A percentile compares a stretch with the other conserved stretches of the same genome.
Conservation (phyloP, 53 echinoderm and acorn worm species). For the Astropecten irregularis region DNA sequence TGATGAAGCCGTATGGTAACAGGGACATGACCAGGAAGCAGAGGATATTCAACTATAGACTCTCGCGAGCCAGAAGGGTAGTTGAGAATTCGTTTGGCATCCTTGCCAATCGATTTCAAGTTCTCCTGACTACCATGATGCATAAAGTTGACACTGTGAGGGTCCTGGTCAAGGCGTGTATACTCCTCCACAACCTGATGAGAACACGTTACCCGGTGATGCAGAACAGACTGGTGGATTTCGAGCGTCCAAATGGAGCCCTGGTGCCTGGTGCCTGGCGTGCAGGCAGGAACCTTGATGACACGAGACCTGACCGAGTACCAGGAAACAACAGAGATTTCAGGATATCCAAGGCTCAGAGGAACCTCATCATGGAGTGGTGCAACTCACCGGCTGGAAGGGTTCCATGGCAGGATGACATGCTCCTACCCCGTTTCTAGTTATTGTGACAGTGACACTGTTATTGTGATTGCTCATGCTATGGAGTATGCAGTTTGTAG, state of each 20-base stretch:
- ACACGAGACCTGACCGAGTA: background rate
- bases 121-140: slow-evolving; percentile 23
- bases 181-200: slow-evolving; percentile 56
- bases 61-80: slow-evolving; percentile 2
- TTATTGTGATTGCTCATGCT: slow-evolving; percentile 1
- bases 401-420: slow-evolving; percentile 13
- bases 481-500: background rate
- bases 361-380: slow-evolving; percentile 6
- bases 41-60: slow-evolving; percentile 39
- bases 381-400: background rate
- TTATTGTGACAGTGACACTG: too few species aligned
- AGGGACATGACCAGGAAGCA: background rate
- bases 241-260: background rate
- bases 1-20: slow-evolving; percentile 58
- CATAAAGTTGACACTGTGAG: slow-evolving; percentile 15
- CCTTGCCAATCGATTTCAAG: slow-evolving; percentile 9
- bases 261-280: background rate
- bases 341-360: background rate
- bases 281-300: background rate
- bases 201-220: slow-evolving; percentile 5
- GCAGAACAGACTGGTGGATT: slow-evolving; percentile 15
- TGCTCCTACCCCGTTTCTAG: slow-evolving; percentile 2
- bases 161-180: slow-evolving; percentile 16
- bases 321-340: background rate
- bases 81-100: slow-evolving; percentile 46